Evolutionary conservation across 2,888 invertebrate genomes (phyloP), one percentile per base, ranked within the genome.

Genomic region (Germaria angustata): DNA sequence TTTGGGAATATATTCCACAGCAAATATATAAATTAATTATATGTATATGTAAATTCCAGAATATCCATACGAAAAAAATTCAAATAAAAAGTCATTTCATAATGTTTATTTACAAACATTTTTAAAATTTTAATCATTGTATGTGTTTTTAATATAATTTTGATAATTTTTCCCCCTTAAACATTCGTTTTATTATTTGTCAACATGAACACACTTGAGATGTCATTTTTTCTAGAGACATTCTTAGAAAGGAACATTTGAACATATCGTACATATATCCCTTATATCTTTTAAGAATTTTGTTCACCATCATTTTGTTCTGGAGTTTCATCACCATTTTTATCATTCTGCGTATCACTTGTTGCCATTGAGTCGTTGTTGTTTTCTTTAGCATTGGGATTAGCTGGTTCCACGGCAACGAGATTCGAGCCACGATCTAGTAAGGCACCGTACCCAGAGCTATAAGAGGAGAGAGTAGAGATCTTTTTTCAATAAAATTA

Each of bases 371-470:
- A 46, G 28, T 63, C 61, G 4, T 61, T 80, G 65, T 84, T 85
- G 79, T 72, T 75, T 72, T 85, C 69, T 80, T 73, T 86, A 57
- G 86, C 68, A 84, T 77, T 86, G 65, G 86, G 84, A 65, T 85
- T 85, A 22, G 81, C 61, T 28, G 86, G 86, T 68, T 86, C 87
- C 65, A 87, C 84, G 17, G 81, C 81, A 49, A 87, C 87, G 49
- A 86, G 86, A 84, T 90, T 90, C 79, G 87, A 87, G 83, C 89
- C 90, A 73, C 91, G 89, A 84, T 91, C 91, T 82, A 90, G 88
- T 44, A 91, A 87, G 84, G 90, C 89, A 87, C 91, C 89, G 87
- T 91, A 91, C 87, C 90, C 85, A 91, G 90, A 85, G 91, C 91
- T 91, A 90, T 75, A 86, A 91, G 88, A 84, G 91, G 91, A 85